These are phyloP conservation scores for Melanerpes formicivorus DNA, from an alignment of 2,113 vertebrate species.

Conservation along the genomic window DNA sequence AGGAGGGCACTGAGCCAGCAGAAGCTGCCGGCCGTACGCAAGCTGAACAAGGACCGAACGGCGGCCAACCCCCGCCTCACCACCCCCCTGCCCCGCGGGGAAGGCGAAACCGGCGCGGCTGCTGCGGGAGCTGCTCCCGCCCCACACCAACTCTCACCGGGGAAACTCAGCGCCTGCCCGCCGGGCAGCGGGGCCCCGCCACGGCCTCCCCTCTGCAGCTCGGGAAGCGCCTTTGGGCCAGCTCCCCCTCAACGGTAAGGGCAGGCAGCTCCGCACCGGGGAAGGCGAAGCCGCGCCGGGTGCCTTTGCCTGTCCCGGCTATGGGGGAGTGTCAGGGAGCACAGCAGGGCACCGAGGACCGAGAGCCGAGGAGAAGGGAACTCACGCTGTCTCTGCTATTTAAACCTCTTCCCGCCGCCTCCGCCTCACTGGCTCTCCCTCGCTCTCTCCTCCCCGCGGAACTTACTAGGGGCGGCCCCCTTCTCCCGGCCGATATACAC, in stretches of 20 bases:
- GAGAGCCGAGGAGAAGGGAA: not conserved
- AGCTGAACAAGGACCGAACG: not conserved
- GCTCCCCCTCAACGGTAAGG: not conserved
- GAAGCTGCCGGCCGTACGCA: not conserved
- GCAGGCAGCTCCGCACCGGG: not conserved
- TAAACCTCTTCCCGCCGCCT: constrained; percentile 61
- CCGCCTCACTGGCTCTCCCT: constrained; percentile 52
- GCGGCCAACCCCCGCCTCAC: not conserved
- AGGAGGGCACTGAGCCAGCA: not conserved
- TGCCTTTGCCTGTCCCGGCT: not conserved
- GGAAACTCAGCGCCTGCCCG: not conserved
- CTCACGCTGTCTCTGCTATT: constrained; percentile 47
- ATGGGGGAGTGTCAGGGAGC: not conserved
- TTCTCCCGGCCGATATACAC: not conserved
- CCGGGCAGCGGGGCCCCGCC: not conserved
- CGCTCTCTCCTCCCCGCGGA: constrained; percentile 51
- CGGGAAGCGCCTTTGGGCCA: not conserved
- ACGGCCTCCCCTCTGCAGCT: not conserved
- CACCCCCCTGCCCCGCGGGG: not conserved
- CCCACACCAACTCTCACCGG: not conserved
- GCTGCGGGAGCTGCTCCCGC: not conserved
- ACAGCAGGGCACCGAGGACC: not conserved
- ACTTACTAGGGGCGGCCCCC: constrained; percentile 2
- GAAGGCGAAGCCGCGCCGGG: no score
- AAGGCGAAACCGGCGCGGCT: not conserved